Evolutionary conservation across 2,888 invertebrate species (phyloP), one percentile per base, ranked within the genome.

Genomic region (Cheilosia vernalis): DNA sequence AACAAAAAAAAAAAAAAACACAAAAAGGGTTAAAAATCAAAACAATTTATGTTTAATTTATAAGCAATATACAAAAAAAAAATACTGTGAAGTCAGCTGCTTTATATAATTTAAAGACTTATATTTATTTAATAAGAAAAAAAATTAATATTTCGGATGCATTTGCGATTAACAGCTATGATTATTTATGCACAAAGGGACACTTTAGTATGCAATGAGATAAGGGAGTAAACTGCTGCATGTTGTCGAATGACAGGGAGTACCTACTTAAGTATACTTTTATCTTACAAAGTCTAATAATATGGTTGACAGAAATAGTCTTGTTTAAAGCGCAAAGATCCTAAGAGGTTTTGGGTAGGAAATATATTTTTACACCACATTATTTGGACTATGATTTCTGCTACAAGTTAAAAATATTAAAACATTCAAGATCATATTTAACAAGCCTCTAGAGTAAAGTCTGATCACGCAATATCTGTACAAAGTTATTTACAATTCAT

Each of bases 1-100:
- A 90, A 90, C 90, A 89, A 90, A 89, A 88, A 88, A 64, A 66
- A 66, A 73, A 63, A 87, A 63, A 85, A 88, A 88, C 86, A 80
- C 81, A 87, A 87, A 85, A 77, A 37, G 13, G 10, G 37, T 79
- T 80, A 64, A 69, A 78, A 37, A 37, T 37, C 37, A 37, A 78
- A 74, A 63, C 15, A 63, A 47, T 67, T 49, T 53, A 66, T 82
- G 53, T 53, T 64, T 53, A 53, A 47, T 58, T 58, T 27, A 21
- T 58, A 58, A 66, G 64, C 64, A 60, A 44, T 72, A 56, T 53
- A 58, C 27, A 69, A 69, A 13, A 33, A 30, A 84, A 82, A 77
- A 63, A 19, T 64, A 21, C 44, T 19, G 69, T 44, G 53, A 79
- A 80, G 76, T 77, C 56, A 44, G 67, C 61, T 82, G 77, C 53